phyloP scores from a whole-genome alignment of 2,888 invertebrate genomes.

The Ectemnius continuus region DNA sequence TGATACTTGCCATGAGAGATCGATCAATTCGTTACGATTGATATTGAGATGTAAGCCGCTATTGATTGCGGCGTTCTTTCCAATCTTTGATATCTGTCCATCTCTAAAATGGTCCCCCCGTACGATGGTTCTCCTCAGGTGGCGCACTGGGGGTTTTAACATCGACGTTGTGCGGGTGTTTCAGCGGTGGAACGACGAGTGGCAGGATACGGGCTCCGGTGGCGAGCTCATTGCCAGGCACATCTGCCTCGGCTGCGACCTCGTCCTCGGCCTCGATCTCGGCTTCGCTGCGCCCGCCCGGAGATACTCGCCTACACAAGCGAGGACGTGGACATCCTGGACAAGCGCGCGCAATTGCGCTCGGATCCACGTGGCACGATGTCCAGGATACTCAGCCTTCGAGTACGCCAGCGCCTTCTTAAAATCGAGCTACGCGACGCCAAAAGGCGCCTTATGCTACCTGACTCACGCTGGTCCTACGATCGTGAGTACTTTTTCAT shows the following conservation, averaged over 20 bases:
- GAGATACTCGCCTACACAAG: slow-evolving; percentile 78
- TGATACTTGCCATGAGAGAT: background rate
- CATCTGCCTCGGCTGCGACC: slow-evolving; percentile 58
- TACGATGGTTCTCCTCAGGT: slow-evolving; percentile 75
- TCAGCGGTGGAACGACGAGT: slow-evolving; percentile 76
- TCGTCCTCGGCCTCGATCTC: slow-evolving; percentile 36
- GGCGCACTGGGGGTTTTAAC: slow-evolving; percentile 77
- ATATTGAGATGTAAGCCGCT: too few relatives aligned
- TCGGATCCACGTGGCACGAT: slow-evolving; percentile 78
- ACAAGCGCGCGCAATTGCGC: slow-evolving; percentile 75
- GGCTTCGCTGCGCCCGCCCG: slow-evolving; percentile 27
- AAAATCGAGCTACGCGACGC: slow-evolving; percentile 79
- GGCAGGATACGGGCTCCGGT: slow-evolving; percentile 72
- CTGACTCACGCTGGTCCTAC: slow-evolving; percentile 80
- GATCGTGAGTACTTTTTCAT: slow-evolving; percentile 78
- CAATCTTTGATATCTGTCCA: too few relatives aligned
- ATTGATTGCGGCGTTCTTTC: too few relatives aligned
- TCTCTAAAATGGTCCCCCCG: slow-evolving; percentile 66
- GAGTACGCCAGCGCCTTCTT: slow-evolving; percentile 78
- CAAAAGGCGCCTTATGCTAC: slow-evolving; percentile 80
- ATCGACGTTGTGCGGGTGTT: slow-evolving; percentile 78
- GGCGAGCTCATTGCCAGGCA: slow-evolving; percentile 58
- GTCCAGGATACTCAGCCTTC: slow-evolving; percentile 76
- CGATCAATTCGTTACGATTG: background rate
- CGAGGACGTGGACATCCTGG: slow-evolving; percentile 79